These are phyloP conservation scores for Tinea pellionella DNA, from an alignment of 2,888 invertebrate genomes.

Conservation along the genomic window DNA sequence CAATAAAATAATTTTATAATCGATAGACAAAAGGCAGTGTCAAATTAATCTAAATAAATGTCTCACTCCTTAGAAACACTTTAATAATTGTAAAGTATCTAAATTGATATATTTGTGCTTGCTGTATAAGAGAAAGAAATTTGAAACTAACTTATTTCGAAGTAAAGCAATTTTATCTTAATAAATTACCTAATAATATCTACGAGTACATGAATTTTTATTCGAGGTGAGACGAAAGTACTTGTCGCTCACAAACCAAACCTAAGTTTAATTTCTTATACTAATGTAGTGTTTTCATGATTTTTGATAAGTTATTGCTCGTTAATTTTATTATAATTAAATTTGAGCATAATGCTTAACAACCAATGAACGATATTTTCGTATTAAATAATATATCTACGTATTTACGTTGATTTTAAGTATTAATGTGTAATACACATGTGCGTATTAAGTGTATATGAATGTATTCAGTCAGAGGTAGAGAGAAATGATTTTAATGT, in stretches of 20 bases:
- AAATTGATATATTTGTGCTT: not conserved
- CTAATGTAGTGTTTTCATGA: not conserved
- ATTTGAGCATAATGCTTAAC: not conserved
- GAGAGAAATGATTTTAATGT: not conserved
- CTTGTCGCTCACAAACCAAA: not conserved
- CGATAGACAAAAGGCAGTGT: not conserved
- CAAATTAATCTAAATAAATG: not conserved
- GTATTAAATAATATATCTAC: not conserved
- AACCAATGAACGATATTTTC: not conserved
- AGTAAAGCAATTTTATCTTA: not conserved
- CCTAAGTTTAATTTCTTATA: not conserved
- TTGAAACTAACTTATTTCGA: not conserved
- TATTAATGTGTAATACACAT: not conserved
- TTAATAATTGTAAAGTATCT: not conserved
- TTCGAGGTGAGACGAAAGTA: not conserved
- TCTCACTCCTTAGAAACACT: not conserved
- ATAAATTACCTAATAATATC: not conserved
- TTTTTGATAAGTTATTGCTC: not conserved
- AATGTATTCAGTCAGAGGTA: constrained; percentile 2
- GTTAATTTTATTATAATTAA: not conserved
- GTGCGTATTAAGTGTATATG: constrained; percentile 3
- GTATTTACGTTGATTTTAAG: not conserved
- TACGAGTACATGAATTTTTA: not conserved
- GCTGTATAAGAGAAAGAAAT: not conserved
- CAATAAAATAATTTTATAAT: not conserved